Evolutionary conservation across 2,113 vertebrate species (phyloP), one percentile per base, ranked within the genome.

Genomic region (Siphamia tubifer): DNA sequence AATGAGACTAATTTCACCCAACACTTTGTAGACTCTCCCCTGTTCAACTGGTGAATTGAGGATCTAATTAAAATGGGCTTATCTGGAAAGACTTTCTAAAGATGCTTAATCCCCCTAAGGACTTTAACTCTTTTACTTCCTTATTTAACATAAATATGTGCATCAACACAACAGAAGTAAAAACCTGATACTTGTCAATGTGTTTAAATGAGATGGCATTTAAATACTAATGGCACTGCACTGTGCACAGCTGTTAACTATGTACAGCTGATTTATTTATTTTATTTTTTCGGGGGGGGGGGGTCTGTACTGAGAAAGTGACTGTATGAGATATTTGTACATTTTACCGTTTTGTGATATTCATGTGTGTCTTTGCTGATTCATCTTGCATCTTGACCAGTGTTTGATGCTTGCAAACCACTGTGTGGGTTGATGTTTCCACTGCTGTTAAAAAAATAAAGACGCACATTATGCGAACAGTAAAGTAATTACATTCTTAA

Each of bases 1-100:
- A 34, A 54, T 38, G 56, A 72, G 48, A 68, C 36, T 57, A 45
- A 39, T 73, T 69, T 48, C 44, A 2, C 11, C 1, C 9, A 32
- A 21, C 23, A 43, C 23, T 62, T 63, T 44, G 40, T 17, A 38
- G 32, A 23, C 52, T 13, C 48, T 6, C 5, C 23, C 39, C 42
- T 8, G 49, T 60, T 63, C 11, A 10, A 20, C 28, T 25, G n/a
- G 21, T 20, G 48, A 66, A 66, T 16, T 28, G 52, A 57, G 30
- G 15, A 47, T 20, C 23, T 54, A 25, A 71, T 74, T 74, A 40
- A 64, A 68, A 64, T 25, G 5, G 15, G 39, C 34, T n/a, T 5
- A 5, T 64, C 12, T 54, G 42, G 23, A 55, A 25, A 31, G 47
- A 28, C 16, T 4, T 32, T 3, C 48, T 44, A 8, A 1, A 25